Base-by-base conservation (phyloP, 2,888 invertebrate genomes). In the Thecocarcelia acutangulata region DNA sequence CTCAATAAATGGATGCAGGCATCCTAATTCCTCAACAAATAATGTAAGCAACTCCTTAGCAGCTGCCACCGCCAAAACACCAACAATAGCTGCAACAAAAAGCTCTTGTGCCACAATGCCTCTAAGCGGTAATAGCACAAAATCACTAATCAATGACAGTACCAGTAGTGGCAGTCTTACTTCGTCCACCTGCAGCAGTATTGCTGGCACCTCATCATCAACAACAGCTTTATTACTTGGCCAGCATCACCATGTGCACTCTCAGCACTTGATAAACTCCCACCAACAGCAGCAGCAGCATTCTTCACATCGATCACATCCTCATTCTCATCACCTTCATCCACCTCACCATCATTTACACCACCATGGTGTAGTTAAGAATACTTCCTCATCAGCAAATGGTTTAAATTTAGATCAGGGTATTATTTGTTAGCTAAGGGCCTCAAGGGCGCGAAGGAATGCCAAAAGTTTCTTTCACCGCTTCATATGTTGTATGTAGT, bases 341-440 rank as follows among this genome's bases (percentile, higher is more conserved):
- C 84, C 69, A 19, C 73, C 78, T 33, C 81, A 77, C 84, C 87
- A 86, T 54, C 87, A 86, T 56, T 85, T 87, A 72, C 87, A 87
- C 80, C 87, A 87, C 80, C 85, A 86, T 80, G 86, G 84, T 72
- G 87, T 86, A 58, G 86, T 86, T 37, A 89, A 88, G 84, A 89
- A 87, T 77, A 87, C 88, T 69, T 87, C 87, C 74, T 86, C 88
- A 73, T 87, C 89, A 72, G 86, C 90, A 85, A 90, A 88, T 87
- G 90, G 88, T 85, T 84, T 90, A 83, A 90, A 88, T 68, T 85
- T 90, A 85, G 91, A 91, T 85, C 91, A 91, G 87, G 90, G 91
- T 86, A 91, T 90, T 85, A 90, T 90, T 86, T 90, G 90, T 90
- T 90, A 90, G 90, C 90, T 90, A 90, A 90, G 87, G 89, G 90